Evolutionary conservation across 2,888 invertebrate genomes (phyloP), one percentile per base, ranked within the genome.

Genomic region (Drosophila tanythrix): DNA sequence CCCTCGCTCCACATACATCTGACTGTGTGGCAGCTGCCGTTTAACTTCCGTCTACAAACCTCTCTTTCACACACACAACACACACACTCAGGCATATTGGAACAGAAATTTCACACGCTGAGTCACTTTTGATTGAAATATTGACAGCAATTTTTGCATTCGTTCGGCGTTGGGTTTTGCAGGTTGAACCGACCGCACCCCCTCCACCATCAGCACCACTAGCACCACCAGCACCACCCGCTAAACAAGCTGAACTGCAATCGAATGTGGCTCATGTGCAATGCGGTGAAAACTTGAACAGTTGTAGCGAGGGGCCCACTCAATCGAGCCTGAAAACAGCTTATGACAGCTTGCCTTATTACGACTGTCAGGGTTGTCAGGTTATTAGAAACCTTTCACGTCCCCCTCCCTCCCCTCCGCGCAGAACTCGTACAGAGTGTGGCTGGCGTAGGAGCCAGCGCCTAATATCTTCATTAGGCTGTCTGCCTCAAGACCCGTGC

Each of bases 311-410:
- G 21, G 13, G 59, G 67, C 66, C 68, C 71, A 77, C 71, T 74
- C 84, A 85, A 88, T 88, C 65, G 87, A 69, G 66, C 64, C 61
- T 79, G 75, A 70, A 56, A 68, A 88, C 82, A 83, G 88, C 83
- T 89, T 83, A 89, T 88, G 90, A 89, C 90, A 89, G 83, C 50
- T 83, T 83, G 88, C 89, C 82, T 89, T 89, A 88, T 85, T 83
- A 85, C 79, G 71, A 70, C 88, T 89, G 83, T 89, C 90, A 83
- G 72, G 70, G 79, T 70, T 83, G 83, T 83, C 90, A 80, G 76
- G 72, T 72, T 81, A 81, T 80, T 74, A 70, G 75, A 82, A 65
- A 67, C 71, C 70, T 62, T 66, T 56, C 50, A 15, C 27, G 48
- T 27, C 0, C 35, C 27, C 10, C 35, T 2, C 15, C 18, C 48